Conservation (phyloP, 2,888 invertebrate genomes). For the Trissolcus japonicus region DNA sequence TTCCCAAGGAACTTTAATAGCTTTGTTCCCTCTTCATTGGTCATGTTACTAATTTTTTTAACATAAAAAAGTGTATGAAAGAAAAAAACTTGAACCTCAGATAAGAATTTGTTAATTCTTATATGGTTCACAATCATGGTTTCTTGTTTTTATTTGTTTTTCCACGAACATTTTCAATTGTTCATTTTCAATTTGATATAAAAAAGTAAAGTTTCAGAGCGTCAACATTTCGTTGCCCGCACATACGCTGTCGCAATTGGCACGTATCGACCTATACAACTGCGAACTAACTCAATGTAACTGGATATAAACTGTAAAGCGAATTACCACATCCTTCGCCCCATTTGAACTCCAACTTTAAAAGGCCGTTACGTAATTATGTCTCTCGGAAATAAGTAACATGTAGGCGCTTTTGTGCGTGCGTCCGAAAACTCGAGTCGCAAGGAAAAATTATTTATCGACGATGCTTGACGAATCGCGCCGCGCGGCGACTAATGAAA, state of each 20-base stretch:
- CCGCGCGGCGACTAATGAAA: constrained; percentile 21
- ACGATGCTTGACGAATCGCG: constrained; percentile 22
- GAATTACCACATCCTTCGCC: constrained; percentile 57
- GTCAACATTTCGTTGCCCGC: constrained; percentile 51
- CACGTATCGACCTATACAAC: constrained; percentile 55
- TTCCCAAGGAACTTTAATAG: constrained; percentile 49
- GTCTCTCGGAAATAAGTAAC: constrained; percentile 38
- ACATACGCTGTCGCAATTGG: constrained; percentile 55
- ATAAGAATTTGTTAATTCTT: too few species aligned
- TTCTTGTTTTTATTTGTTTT: too few species aligned
- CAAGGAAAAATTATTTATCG: constrained; percentile 27
- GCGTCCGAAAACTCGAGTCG: constrained; percentile 9
- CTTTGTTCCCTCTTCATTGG: constrained; percentile 31
- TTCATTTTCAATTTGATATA: too few species aligned
- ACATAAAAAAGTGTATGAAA: neutral
- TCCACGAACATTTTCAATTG: too few species aligned
- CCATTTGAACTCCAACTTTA: constrained; percentile 48
- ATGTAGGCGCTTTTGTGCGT: constrained; percentile 41
- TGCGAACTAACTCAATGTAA: constrained; percentile 52
- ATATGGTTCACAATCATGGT: too few species aligned
- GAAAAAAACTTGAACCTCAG: neutral
- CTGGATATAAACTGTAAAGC: constrained; percentile 56
- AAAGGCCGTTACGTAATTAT: constrained; percentile 48
- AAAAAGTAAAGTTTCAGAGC: constrained; percentile 10
- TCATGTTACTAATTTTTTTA: neutral